Conservation (phyloP, 2,797 vertebrate genomes). For the Anguilla pacifica region DNA sequence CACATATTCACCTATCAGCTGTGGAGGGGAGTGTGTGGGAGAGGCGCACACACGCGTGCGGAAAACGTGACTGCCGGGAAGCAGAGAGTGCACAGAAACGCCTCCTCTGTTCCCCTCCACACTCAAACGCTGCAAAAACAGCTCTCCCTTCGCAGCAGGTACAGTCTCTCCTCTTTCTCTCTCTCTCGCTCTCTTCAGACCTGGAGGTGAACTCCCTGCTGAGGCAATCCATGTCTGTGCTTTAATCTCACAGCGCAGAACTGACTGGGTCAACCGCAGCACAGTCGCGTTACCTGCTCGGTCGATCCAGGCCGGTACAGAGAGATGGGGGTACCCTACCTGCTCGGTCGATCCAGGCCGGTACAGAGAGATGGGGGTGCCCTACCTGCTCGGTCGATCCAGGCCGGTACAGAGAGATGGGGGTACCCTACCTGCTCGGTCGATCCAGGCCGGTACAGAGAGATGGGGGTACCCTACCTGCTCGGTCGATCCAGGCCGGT, state of each 20-base stretch:
- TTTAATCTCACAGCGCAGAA: background rate
- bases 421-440: background rate
- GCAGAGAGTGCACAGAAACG: background rate
- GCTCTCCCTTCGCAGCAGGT: background rate
- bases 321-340: no score
- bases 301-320: constrained; percentile 83
- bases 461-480: constrained; percentile 71
- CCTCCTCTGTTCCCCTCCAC: background rate
- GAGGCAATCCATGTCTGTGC: background rate
- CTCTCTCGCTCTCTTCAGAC: constrained; percentile 42
- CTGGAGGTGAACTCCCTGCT: constrained; percentile 69
- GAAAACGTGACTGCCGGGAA: background rate
- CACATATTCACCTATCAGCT: constrained; percentile 58
- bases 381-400: no score
- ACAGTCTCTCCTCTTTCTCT: background rate
- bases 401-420: background rate
- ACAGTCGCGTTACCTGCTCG: constrained; percentile 60
- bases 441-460: constrained; percentile 55
- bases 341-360: no score
- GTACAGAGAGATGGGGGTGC: constrained; percentile 39
- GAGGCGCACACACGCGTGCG: constrained; percentile 23
- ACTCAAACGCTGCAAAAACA: background rate
- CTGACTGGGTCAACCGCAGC: background rate
- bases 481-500: constrained; percentile 97
- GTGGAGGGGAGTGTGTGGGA: constrained; percentile 41